Evolutionary conservation across 1,140 invertebrate genomes (phyloP).

Genomic region (Drosophila subobscura): DNA sequence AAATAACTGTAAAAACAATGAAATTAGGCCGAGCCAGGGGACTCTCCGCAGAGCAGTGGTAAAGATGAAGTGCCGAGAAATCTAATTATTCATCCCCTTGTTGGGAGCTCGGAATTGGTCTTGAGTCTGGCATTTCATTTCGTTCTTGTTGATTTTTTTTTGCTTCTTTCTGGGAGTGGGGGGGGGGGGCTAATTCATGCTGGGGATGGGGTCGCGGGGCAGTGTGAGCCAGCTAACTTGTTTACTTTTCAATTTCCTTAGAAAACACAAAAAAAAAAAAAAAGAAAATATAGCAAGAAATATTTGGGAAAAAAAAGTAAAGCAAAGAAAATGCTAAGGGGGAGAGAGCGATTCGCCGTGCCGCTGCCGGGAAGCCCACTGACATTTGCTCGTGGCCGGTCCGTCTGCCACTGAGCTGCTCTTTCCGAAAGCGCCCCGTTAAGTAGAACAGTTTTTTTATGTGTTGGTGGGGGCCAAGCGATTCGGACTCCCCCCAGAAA

Average conservation of each 20-base stretch:
- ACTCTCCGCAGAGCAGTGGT: neutral
- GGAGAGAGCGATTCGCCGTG: slow-evolving; percentile 3
- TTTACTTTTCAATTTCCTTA: slow-evolving; percentile 55
- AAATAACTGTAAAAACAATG: slow-evolving; percentile 81
- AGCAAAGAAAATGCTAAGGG: neutral
- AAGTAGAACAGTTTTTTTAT: slow-evolving; percentile 59
- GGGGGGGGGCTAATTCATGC: slow-evolving; percentile 13
- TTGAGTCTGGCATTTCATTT: slow-evolving; percentile 35
- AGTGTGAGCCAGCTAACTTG: slow-evolving; percentile 33
- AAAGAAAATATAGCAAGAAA: neutral
- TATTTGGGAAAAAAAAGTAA: neutral
- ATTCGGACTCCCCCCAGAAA: slow-evolving; percentile 50
- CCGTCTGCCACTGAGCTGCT: slow-evolving; percentile 62
- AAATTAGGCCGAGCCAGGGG: slow-evolving; percentile 70
- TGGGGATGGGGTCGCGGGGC: neutral
- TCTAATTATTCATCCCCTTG: slow-evolving; percentile 83
- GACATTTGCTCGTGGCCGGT: slow-evolving; percentile 50
- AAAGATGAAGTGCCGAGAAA: slow-evolving; percentile 64
- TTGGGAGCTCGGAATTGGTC: slow-evolving; percentile 31
- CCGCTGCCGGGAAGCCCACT: neutral
- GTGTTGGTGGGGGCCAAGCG: neutral
- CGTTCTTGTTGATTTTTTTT: slow-evolving; percentile 17
- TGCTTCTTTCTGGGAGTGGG: slow-evolving; percentile 16
- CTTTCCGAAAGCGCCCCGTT: slow-evolving; percentile 69
- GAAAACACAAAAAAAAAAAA: neutral